Conservation (phyloP, 2,888 invertebrate species). For the Pristionchus maxplancki region DNA sequence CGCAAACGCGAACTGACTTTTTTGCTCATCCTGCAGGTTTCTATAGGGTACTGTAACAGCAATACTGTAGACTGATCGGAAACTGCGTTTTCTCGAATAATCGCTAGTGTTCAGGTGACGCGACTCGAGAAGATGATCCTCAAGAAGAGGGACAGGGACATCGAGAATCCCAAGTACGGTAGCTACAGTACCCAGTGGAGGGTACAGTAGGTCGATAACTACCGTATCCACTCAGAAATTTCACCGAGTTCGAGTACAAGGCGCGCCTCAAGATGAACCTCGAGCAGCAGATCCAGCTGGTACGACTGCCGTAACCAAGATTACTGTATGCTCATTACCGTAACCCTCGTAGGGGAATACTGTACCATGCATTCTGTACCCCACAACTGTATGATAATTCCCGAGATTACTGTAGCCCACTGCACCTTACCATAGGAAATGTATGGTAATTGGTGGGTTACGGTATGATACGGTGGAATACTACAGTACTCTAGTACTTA, state of each 20-base stretch:
- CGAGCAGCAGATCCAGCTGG: slow-evolving; percentile 22
- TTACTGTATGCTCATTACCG: neutral
- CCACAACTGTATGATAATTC: too few species aligned
- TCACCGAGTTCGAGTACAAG: slow-evolving; percentile 46
- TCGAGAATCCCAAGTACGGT: slow-evolving; percentile 44
- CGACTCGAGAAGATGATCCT: slow-evolving; percentile 21
- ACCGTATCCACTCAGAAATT: slow-evolving; percentile 3
- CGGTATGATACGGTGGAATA: too few species aligned
- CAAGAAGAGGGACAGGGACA: slow-evolving; percentile 38
- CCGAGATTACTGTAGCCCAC: neutral
- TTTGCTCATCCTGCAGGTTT: too few species aligned
- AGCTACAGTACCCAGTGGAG: too few species aligned
- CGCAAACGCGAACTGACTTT: too few species aligned
- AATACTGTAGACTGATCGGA: too few species aligned
- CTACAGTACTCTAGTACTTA: too few species aligned
- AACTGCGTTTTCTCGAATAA: too few species aligned
- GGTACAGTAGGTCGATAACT: neutral
- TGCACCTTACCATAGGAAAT: too few species aligned
- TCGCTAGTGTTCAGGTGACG: neutral
- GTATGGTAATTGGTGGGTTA: too few species aligned
- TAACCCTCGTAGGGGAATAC: neutral
- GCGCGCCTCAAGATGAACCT: slow-evolving; percentile 12
- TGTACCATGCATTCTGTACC: too few species aligned
- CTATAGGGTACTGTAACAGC: too few species aligned
- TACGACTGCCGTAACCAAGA: neutral